Evolutionary conservation across 2,888 invertebrate genomes (phyloP), one percentile per base, ranked within the genome.

Genomic region (Heliconius charithonia): DNA sequence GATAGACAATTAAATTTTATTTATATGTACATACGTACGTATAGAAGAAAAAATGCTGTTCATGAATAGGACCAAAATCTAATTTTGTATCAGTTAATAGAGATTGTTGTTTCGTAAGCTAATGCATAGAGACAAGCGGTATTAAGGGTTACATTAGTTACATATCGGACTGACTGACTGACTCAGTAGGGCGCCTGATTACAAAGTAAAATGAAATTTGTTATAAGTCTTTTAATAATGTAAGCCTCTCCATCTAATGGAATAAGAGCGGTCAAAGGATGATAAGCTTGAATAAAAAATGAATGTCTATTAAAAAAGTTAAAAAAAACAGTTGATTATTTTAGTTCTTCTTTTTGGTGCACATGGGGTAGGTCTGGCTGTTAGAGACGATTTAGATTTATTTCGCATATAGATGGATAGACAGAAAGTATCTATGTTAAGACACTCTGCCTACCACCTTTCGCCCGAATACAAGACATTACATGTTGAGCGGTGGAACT

Each of bases 131-230:
- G 56, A 73, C 66, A 59, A 45, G 59, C 45, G 45, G 67, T 74
- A 66, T 74, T 67, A 73, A 77, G 37, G 66, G 67, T 67, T 69
- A 74, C 37, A 41, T 78, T 72, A 77, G 51, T 63, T 65, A 59
- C 76, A 71, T 75, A 74, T 67, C 79, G 72, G 76, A 51, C 69
- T 19, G 45, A 45, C 63, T 75, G 75, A 62, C 72, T 72, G 79
- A 69, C 78, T 19, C 81, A 41, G 81, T 81, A 75, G 82, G 82
- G 78, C 71, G 78, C 75, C 80, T 76, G 77, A 73, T 80, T 75
- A 81, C 78, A 79, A 79, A 80, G 80, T 78, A 73, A 81, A 79
- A 77, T 79, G 67, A 73, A 51, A 69, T 77, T 65, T 67, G 27
- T 76, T 72, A 27, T 66, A 51, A 65, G 65, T 13, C 65, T 72